Evolutionary conservation across 2,888 invertebrate genomes (phyloP), one percentile per base, ranked within the genome.

Genomic region (Epinotia demarniana): DNA sequence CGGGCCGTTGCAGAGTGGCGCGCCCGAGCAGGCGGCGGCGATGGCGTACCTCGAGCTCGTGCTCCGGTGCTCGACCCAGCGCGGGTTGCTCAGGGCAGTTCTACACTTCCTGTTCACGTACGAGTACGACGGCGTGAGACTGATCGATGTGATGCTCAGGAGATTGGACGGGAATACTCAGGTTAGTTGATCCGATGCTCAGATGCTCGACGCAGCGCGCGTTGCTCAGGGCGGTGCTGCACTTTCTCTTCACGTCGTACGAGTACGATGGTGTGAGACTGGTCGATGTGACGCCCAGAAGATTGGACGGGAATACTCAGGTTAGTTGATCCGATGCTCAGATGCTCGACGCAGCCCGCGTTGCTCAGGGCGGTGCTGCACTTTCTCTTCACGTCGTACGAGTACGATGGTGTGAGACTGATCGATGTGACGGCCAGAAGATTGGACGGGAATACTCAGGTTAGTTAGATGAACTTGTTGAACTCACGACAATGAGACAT

Each of bases 1-100:
- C 85, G 90, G 85, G 84, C 84, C 92, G 91, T 95, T 96, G 90
- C 96, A 98, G 98, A 97, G 96, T 90, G 97, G 97, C 77, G 95
- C 96, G 81, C 96, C 97, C 80, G 99, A 99, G 89, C 96, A 99
- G 87, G 96, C 98, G 76, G 97, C 99, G 67, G 98, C 99, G 12
- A 98, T 98, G 85, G 98, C 98, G 9, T 99, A 99, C 92, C 95
- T 99, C 78, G 99, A 99, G 91, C 94, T 99, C 80, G 96, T 98
- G 82, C 90, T 99, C 78, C 96, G 99, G 66, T 97, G 98, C 69
- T 97, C 98, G 16, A 97, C 98, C 0, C 97, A 98, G 81, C 96
- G 98, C 0, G 97, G 98, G 0, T 93, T 99, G 71, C 92, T 99
- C 80, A 95, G 96, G 80, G 96, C 97, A 0, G 96, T 99, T 83